Evolutionary conservation across 1,140 invertebrate species (phyloP), one percentile per base, ranked within the genome.

Genomic region (Bilobella aurantiaca): DNA sequence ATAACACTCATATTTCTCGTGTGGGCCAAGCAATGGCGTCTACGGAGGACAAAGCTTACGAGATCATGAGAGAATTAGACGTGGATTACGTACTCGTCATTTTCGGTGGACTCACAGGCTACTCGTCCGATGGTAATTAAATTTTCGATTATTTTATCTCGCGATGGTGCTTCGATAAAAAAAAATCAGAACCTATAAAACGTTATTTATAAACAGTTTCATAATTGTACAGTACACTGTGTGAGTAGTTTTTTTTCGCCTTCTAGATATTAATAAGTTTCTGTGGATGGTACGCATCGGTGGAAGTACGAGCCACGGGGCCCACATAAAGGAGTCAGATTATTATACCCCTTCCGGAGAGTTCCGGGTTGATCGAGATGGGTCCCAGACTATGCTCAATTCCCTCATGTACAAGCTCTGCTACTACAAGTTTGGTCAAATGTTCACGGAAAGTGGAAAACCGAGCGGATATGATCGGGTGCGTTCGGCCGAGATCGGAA

Each of bases 271-370:
- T 58, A 98, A 98, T 78, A 98, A 98, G 81, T 98, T 98, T 80
- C 81, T 98, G 70, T 98, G 95, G 95, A 98, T 98, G 95, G 95
- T 98, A 5, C 84, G 95, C 66, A 98, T 98, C 77, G 95, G 93
- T 70, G 95, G 94, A 65, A 94, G 91, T 75, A 98, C 94, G 25
- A 93, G 96, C 67, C 84, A 88, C 73, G 94, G 95, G 37, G 85
- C 85, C 56, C 92, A 97, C 76, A 98, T 98, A 73, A 91, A 93
- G 75, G 96, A 98, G 79, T 86, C 86, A 75, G 93, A 98, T 81
- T 98, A 98, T 77, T 98, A 96, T 80, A 94, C 92, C 32, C 82
- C 90, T 0, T 87, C 86, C 66, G 95, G 94, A 3, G 94, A 97
- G 81, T 98, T 97, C 77, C 80, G 93, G 68, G 88, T 96, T 5